Evolutionary conservation across 1,140 invertebrate genomes (phyloP), one percentile per base, ranked within the genome.

Genomic region (Epicauta chinensis): DNA sequence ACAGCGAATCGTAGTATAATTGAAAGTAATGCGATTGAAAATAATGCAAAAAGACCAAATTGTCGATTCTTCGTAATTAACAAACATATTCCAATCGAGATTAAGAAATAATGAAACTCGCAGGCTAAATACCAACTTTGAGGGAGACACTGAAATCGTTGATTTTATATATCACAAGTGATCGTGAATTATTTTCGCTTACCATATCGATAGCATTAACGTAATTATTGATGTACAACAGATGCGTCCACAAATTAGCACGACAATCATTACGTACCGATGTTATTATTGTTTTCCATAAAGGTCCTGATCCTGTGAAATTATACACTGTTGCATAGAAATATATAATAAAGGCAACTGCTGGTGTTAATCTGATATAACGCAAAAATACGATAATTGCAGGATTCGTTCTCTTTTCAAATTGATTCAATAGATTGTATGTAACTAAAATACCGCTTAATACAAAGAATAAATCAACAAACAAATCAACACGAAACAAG

Each of bases 101-200:
- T 63, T 17, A 83, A 67, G 63, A 84, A 87, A 62, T 82, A 83
- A 67, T 88, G 85, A 68, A 86, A 84, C 63, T 89, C 87, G 54
- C 83, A 83, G 0, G 86, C 80, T 35, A 89, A 72, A 67, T 87
- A 89, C 87, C 86, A 89, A 0, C 82, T 77, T 63, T 82, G 78
- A 0, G 80, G 73, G 73, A 87, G 77, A 63, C 87, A 89, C 83
- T 82, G 66, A 37, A 74, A 77, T n/a, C n/a, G n/a, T n/a, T n/a
- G n/a, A 34, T n/a, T n/a, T 9, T 10, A n/a, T 10, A 12, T 7
- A 3, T 12, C 3, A 3, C 0, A n/a, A 34, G 3, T 34, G 6
- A n/a, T 40, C 14, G n/a, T n/a, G 9, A 36, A 36, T 11, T 16
- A 30, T 23, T 40, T 17, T 39, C 30, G 31, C 56, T 64, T 65